Conservation (phyloP, 2,797 vertebrate species). For the Gymnodraco acuticeps region DNA sequence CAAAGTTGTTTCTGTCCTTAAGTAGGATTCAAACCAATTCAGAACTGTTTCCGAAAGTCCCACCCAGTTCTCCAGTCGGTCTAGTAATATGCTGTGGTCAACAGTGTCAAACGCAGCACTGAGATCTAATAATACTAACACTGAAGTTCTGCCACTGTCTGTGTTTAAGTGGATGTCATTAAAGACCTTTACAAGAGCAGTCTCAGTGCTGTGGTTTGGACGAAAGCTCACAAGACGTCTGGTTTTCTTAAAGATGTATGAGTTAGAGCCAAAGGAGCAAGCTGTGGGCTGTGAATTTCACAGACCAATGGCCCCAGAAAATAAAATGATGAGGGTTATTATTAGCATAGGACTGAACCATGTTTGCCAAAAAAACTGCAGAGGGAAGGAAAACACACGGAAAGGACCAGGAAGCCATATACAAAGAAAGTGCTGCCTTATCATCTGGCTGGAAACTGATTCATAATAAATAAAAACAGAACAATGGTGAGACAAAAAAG, state of each 20-base stretch:
- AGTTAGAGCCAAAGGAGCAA: conserved; percentile 10
- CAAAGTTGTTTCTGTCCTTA: too few relatives aligned
- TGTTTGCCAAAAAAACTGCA: conserved; percentile 20
- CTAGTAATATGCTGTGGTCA: too few relatives aligned
- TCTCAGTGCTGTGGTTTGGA: too few relatives aligned
- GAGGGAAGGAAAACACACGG: background rate
- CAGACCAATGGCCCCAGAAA: conserved; percentile 33
- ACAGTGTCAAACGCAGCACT: too few relatives aligned
- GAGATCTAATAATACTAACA: too few relatives aligned
- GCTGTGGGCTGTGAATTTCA: conserved; percentile 20
- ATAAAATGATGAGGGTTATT: conserved; percentile 47
- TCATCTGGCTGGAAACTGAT: conserved; percentile 9
- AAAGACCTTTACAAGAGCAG: too few relatives aligned
- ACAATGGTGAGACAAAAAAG: background rate
- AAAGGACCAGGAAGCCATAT: conserved; percentile 1
- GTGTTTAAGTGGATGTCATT: too few relatives aligned
- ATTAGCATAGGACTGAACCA: conserved; percentile 24
- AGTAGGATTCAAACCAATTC: too few relatives aligned
- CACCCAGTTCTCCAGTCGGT: too few relatives aligned
- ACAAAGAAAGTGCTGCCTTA: conserved; percentile 1
- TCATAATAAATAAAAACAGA: background rate
- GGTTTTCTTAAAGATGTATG: conserved; percentile 12
- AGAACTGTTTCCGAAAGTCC: too few relatives aligned
- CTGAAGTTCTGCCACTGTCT: too few relatives aligned
- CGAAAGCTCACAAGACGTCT: background rate